Conservation (phyloP, 2,113 vertebrate genomes). For the Corythoichthys haematopterus region DNA sequence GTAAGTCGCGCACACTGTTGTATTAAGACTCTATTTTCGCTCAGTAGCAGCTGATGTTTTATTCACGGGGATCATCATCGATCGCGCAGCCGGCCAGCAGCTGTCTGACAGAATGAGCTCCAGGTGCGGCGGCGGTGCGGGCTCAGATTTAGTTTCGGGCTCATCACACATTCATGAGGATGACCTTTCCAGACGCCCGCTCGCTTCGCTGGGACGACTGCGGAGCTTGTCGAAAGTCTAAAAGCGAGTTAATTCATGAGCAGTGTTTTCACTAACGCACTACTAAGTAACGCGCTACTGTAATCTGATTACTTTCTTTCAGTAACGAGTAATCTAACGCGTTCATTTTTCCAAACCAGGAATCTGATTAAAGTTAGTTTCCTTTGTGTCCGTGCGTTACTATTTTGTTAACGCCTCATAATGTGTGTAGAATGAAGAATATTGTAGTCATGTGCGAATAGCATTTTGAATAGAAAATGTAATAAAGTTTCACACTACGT, state of each 20-base stretch:
- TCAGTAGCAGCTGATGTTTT: conserved; percentile 57
- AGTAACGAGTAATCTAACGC: too few relatives aligned
- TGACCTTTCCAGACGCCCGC: conserved; percentile 1
- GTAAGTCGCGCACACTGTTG: not conserved
- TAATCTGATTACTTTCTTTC: too few relatives aligned
- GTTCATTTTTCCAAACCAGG: too few relatives aligned
- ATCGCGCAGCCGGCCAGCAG: conserved; percentile 42
- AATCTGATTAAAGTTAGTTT: too few relatives aligned
- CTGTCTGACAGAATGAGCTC: conserved; percentile 50
- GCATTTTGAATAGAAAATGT: too few relatives aligned
- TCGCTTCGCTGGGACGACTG: conserved; percentile 1
- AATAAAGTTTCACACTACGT: too few relatives aligned
- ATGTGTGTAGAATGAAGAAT: too few relatives aligned
- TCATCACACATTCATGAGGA: conserved; percentile 70
- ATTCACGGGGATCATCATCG: conserved; percentile 63
- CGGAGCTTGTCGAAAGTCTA: not conserved
- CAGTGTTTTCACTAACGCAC: too few relatives aligned
- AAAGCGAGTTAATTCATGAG: not conserved
- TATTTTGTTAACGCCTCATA: too few relatives aligned
- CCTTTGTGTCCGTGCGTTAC: too few relatives aligned
- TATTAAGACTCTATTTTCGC: conserved; percentile 40
- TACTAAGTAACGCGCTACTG: too few relatives aligned
- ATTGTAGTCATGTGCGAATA: too few relatives aligned
- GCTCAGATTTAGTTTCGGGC: conserved; percentile 60
- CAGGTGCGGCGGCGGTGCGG: conserved; percentile 23